Conservation (phyloP, 2,797 vertebrate genomes). For the Coregonus suidteri region DNA sequence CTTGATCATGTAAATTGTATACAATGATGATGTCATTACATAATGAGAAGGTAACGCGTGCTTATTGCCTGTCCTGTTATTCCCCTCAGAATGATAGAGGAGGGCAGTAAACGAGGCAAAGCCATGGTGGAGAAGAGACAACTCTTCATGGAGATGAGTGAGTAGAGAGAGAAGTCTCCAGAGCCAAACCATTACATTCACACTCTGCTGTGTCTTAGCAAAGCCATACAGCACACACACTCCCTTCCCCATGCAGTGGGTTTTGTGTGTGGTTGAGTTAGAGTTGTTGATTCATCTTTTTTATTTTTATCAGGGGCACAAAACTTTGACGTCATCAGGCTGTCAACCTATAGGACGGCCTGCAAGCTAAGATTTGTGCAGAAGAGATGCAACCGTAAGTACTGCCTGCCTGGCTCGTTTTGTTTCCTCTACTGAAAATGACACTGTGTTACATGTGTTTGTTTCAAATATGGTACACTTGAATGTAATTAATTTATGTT, state of each 20-base stretch:
- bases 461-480: background rate
- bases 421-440: background rate
- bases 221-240: background rate
- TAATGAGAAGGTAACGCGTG: conserved; percentile 17
- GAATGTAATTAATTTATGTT: background rate
- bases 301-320: conserved; percentile 82
- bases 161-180: conserved; percentile 70
- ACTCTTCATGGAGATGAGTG: conserved; percentile 99
- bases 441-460: background rate
- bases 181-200: conserved; percentile 31
- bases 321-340: conserved; percentile 95
- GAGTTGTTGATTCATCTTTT: background rate
- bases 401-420: background rate
- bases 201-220: background rate
- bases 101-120: conserved; percentile 92
- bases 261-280: background rate
- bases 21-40: conserved; percentile 11
- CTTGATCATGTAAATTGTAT: background rate
- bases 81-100: conserved; percentile 92
- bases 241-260: too few relatives aligned
- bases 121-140: conserved; percentile 98
- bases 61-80: conserved; percentile 56
- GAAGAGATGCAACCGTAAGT: conserved; percentile 96
- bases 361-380: conserved; percentile 96
- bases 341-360: conserved; percentile 95